These are phyloP conservation scores for Zalophus californianus DNA, from an alignment of 2,797 vertebrate genomes.

Conservation along the genomic window DNA sequence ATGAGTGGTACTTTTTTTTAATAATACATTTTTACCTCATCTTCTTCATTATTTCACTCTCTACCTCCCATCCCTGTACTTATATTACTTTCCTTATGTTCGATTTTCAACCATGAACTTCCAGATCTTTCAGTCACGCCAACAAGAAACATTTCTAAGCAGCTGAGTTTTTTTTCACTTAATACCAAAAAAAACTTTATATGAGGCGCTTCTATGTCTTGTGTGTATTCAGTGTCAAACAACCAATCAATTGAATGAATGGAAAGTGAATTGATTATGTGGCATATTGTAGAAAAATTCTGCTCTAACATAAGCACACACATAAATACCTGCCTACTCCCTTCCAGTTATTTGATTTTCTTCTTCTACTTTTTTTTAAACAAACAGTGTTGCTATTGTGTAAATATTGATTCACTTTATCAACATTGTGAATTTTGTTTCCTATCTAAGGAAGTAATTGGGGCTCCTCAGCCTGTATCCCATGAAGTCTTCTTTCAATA, in stretches of 20 bases:
- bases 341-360: background rate
- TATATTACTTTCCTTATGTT: background rate
- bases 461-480: background rate
- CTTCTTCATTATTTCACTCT: background rate
- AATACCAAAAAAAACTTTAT: slow-evolving; percentile 1
- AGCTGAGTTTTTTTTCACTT: background rate
- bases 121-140: slow-evolving; percentile 3
- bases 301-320: background rate
- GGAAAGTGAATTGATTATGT: background rate
- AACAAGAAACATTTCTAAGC: slow-evolving; percentile 31
- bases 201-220: background rate
- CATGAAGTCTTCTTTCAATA: background rate
- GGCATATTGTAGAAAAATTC: background rate
- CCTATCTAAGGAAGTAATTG: background rate
- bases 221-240: background rate
- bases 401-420: slow-evolving; percentile 19
- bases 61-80: background rate
- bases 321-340: too few species aligned
- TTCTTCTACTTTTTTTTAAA: background rate
- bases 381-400: background rate
- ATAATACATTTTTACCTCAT: background rate
- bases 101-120: slow-evolving; percentile 19
- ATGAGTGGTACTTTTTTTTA: background rate
- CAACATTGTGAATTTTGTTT: background rate
- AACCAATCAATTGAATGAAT: background rate